Percentiles rank a stretch among this genome's conserved stretches.
Conservation (phyloP, 2,113 vertebrate genomes). For the Anser cygnoides region DNA sequence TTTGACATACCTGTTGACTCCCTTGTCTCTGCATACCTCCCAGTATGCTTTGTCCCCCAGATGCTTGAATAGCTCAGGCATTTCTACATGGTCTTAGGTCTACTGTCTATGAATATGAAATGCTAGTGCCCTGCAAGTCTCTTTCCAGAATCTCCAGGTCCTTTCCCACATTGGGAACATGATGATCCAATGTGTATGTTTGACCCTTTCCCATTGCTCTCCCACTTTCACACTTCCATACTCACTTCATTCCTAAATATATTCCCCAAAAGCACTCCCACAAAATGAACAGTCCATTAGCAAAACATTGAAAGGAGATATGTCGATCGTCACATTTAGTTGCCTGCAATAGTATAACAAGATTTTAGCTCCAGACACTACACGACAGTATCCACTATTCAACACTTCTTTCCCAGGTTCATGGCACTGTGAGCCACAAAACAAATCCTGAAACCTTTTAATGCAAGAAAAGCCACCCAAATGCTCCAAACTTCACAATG, state of each 20-base stretch:
- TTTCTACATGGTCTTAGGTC: background rate
- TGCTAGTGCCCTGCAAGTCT: background rate
- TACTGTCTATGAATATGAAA: background rate
- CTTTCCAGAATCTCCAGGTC: background rate
- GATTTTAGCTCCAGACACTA: background rate
- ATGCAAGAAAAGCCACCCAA: background rate
- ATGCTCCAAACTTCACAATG: background rate
- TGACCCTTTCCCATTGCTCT: background rate
- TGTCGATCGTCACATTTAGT: background rate
- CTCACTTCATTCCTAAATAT: background rate
- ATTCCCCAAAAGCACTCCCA: background rate
- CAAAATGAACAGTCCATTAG: background rate
- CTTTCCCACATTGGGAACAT: background rate
- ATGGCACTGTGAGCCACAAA: background rate
- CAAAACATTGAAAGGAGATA: background rate
- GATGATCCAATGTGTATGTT: background rate
- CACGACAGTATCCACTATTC: background rate
- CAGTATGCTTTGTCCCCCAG: background rate
- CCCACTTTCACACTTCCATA: background rate
- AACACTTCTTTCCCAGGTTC: background rate
- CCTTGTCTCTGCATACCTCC: background rate
- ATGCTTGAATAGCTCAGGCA: background rate
- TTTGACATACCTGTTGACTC: background rate
- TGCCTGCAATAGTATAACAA: background rate
- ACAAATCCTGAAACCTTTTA: background rate